phyloP scores from a whole-genome alignment of 2,888 invertebrate species.

The Mayetiola destructor region DNA sequence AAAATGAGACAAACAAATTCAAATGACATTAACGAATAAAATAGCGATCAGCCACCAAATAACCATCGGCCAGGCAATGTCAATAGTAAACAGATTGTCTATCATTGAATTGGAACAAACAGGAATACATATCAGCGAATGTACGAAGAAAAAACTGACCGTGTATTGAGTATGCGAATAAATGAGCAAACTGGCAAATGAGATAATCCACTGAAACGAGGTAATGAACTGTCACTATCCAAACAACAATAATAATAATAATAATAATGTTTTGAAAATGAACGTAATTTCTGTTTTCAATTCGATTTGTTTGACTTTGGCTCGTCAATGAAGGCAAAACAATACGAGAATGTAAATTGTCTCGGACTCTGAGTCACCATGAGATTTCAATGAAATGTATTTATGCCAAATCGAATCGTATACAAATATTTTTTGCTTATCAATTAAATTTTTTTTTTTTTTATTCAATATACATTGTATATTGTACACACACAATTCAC shows the following conservation, averaged over 20 bases:
- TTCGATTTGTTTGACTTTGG: too few relatives aligned
- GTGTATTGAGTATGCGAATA: background rate
- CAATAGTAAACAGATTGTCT: background rate
- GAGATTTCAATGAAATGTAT: too few relatives aligned
- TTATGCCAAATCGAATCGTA: too few relatives aligned
- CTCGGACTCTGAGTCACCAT: too few relatives aligned
- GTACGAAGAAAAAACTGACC: background rate
- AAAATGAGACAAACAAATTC: slow-evolving; percentile 3
- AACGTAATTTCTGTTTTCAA: background rate
- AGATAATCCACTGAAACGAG: background rate
- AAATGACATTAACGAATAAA: slow-evolving; percentile 7
- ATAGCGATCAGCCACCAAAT: slow-evolving; percentile 5
- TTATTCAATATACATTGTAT: too few relatives aligned
- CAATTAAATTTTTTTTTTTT: too few relatives aligned
- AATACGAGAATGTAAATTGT: too few relatives aligned
- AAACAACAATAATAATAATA: background rate
- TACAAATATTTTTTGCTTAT: too few relatives aligned
- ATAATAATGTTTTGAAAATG: background rate
- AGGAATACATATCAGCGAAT: background rate
- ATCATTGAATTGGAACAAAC: background rate
- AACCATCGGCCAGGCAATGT: background rate
- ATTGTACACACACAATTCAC: too few relatives aligned
- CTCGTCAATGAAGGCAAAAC: too few relatives aligned
- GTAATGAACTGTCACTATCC: slow-evolving; percentile 10
- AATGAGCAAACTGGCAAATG: background rate